Evolutionary conservation across 2,113 vertebrate species (phyloP).

Genomic region (Bos taurus): ARS-UCD2.0 NC_037344.1:20363001-20363500

Average conservation of each 20-base stretch:
- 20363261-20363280: not conserved
- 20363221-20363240: not conserved
- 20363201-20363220: not conserved
- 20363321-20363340: not conserved
- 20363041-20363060: not conserved
- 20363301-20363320: not conserved
- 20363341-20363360: not conserved
- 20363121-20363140: not conserved
- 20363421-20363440: not conserved
- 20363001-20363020: not conserved
- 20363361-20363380: not conserved
- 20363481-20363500: conserved; percentile 29
- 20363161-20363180: not conserved
- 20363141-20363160: not conserved
- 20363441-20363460: not conserved
- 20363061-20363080: not conserved
- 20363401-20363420: not conserved
- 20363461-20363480: conserved; percentile 16
- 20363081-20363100: not conserved
- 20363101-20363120: not conserved
- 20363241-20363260: not conserved
- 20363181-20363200: not conserved
- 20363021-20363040: not conserved
- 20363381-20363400: not conserved
- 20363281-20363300: not conserved